These are phyloP conservation scores for Atethmia centrago DNA, from an alignment of 2,888 invertebrate species.

Conservation along the genomic window DNA sequence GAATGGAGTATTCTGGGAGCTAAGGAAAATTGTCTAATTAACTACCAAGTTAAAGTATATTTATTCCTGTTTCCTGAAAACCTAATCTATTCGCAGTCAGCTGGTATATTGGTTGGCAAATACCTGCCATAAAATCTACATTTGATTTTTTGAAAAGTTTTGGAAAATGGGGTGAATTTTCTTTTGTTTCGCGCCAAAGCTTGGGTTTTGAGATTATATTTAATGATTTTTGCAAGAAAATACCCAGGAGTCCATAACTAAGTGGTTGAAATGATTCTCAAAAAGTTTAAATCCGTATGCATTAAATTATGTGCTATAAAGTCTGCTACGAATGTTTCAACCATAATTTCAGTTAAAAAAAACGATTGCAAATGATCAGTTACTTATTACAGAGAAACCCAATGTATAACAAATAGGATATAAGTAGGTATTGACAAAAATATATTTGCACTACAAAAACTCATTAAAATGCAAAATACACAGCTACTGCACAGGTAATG, in stretches of 20 bases:
- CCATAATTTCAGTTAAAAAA: neutral
- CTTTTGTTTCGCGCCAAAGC: slow-evolving; percentile 22
- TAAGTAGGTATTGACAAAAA: neutral
- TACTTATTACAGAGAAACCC: slow-evolving; percentile 1
- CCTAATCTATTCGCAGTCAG: neutral
- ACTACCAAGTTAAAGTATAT: neutral
- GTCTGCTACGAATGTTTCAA: neutral
- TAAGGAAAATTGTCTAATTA: neutral
- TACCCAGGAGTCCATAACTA: neutral
- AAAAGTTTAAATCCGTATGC: neutral
- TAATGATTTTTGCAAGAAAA: neutral
- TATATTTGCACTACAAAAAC: slow-evolving; percentile 13
- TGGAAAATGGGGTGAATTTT: neutral
- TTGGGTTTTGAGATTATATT: neutral
- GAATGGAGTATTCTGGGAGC: neutral
- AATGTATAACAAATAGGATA: neutral
- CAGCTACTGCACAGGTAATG: slow-evolving; percentile 11
- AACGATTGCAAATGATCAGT: neutral
- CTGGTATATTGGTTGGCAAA: neutral
- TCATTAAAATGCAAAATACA: slow-evolving; percentile 37
- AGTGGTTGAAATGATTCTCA: neutral
- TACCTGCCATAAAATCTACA: neutral
- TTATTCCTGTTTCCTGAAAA: slow-evolving; percentile 9
- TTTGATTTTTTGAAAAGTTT: neutral
- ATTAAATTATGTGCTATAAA: neutral